phyloP scores from a whole-genome alignment of 2,888 invertebrate genomes.

The Electrophaes corylata region DNA sequence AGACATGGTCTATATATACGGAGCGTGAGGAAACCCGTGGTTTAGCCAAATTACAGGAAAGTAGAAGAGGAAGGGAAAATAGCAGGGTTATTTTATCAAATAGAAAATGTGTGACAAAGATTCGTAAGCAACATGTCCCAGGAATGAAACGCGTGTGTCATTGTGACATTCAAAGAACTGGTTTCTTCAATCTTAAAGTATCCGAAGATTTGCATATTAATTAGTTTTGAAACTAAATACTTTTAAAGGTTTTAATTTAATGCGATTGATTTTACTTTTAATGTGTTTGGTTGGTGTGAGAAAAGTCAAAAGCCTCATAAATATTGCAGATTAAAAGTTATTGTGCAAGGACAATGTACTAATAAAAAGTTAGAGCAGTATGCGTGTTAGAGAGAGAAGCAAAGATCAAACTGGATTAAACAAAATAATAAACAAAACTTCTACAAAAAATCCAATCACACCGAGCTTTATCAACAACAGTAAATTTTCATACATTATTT shows the following conservation, averaged over 20 bases:
- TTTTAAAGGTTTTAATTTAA: constrained; percentile 38
- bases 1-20: too few species aligned
- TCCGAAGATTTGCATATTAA: constrained; percentile 44
- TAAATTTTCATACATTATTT: constrained; percentile 31
- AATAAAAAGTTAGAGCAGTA: constrained; percentile 1
- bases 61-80: too few species aligned
- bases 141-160: constrained; percentile 9
- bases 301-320: constrained; percentile 34
- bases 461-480: constrained; percentile 14
- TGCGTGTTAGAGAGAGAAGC: too few species aligned
- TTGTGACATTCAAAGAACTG: constrained; percentile 22
- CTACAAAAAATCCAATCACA: constrained; percentile 4
- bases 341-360: neutral
- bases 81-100: neutral
- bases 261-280: constrained; percentile 31
- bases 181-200: constrained; percentile 29
- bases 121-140: neutral
- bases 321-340: constrained; percentile 1
- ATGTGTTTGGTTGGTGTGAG: constrained; percentile 29
- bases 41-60: too few species aligned
- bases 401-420: too few species aligned
- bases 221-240: constrained; percentile 43
- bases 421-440: neutral
- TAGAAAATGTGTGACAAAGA: neutral
- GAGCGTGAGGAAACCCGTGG: too few species aligned